Base-by-base conservation (phyloP, 2,888 invertebrate species). In the Hedychridium roseum region DNA sequence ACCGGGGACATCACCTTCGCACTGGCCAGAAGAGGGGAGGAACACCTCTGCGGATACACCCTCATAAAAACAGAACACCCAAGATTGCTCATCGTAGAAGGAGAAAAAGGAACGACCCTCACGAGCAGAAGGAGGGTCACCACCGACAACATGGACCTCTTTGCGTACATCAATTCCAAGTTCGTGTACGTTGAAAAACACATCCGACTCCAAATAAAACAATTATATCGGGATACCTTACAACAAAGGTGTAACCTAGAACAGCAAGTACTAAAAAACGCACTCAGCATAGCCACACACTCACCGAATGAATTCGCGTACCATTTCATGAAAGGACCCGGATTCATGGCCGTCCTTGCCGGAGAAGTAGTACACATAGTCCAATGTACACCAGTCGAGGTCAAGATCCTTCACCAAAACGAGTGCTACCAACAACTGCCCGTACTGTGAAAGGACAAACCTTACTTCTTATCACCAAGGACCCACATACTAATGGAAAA, bases 361-460 rank as follows among this genome's bases (percentile, higher is more conserved):
- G 72, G 69, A 9, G 69, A 68, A 48, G 68, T 62, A 0, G 42
- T 68, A 1, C 66, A 70, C 26, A 52, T 73, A 0, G 34, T 71
- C 1, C 51, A 66, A 32, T 71, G 71, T 27, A 44, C 58, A 0
- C 55, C 67, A 1, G 50, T 59, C 3, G 37, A 52, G 14, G 61
- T 57, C 1, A 50, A 38, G 2, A 11, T 68, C 0, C 21, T 59
- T 2, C n/a, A 50, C 11, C 45, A 59, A 0, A 28, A 52, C 0
- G 43, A 43, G 6, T 69, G 68, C 27, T 67, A 63, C 30, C 16
- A 59, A 2, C 62, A 66, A 32, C 27, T 70, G 16, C 66, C 66
- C 0, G 58, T 70, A 0, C 11, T n/a, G 0, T 36, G 40, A 2
- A 38, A 45, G 3, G 64, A 63, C 16, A 27, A 49, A n/a, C 46